These are phyloP conservation scores for Grammomys surdaster DNA, from an alignment of 2,113 vertebrate species.

Conservation along the genomic window DNA sequence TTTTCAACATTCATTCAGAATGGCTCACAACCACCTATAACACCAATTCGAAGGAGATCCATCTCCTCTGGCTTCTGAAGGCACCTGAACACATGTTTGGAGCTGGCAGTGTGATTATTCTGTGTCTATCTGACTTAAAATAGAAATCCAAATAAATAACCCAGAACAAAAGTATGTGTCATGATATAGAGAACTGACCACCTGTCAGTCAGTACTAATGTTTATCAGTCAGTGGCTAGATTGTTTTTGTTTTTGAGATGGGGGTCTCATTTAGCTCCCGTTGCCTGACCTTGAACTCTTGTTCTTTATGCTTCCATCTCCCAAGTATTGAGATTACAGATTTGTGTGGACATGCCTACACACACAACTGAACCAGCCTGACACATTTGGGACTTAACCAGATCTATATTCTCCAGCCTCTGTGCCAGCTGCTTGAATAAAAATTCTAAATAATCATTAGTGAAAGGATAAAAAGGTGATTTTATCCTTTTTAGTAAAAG, in stretches of 20 bases:
- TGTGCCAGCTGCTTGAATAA: slow-evolving; percentile 23
- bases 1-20: not conserved
- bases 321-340: not conserved
- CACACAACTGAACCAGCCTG: not conserved
- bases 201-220: not conserved
- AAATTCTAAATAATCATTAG: slow-evolving; percentile 26
- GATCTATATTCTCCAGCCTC: not conserved
- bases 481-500: not conserved
- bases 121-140: not conserved
- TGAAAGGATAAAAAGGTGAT: slow-evolving; percentile 23
- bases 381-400: not conserved
- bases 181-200: not conserved
- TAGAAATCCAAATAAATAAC: not conserved
- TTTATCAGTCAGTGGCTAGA: not conserved
- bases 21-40: not conserved
- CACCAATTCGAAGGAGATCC: not conserved
- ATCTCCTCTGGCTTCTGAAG: not conserved
- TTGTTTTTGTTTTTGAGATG: not conserved
- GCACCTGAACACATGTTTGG: not conserved
- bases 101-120: not conserved
- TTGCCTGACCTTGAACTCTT: not conserved
- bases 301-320: not conserved
- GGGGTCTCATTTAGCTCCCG: not conserved
- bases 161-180: not conserved
- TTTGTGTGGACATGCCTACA: not conserved